Conservation (phyloP, 2,113 vertebrate genomes). For the Hemichromis elongatus region DNA sequence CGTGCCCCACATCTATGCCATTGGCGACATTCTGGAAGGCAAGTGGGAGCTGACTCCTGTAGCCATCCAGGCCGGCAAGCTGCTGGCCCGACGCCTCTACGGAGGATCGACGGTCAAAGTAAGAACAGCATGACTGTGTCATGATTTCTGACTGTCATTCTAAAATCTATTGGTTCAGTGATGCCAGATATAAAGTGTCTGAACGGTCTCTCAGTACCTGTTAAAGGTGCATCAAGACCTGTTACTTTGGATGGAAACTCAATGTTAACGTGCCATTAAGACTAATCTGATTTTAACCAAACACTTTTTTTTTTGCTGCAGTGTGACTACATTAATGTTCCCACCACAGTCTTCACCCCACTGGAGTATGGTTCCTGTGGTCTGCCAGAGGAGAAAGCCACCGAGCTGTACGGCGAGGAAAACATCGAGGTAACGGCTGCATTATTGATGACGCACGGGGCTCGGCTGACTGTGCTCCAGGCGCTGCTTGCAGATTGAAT, state of each 20-base stretch:
- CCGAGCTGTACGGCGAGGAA: conserved; percentile 76
- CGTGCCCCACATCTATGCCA: conserved; percentile 85
- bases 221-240: background rate
- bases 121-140: background rate
- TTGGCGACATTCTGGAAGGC: conserved; percentile 91
- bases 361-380: conserved; percentile 94
- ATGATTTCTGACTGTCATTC: background rate
- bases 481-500: background rate
- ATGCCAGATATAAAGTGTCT: background rate
- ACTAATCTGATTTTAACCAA: background rate
- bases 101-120: conserved; percentile 77
- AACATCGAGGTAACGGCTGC: conserved; percentile 80
- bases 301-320: conserved; percentile 63
- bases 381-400: conserved; percentile 84
- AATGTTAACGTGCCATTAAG: background rate
- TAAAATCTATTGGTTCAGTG: background rate
- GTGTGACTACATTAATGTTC: conserved; percentile 93
- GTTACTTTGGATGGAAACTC: accelerated
- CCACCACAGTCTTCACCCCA: conserved; percentile 94
- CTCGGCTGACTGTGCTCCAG: background rate
- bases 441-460: background rate
- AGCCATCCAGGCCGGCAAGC: conserved; percentile 89
- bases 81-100: conserved; percentile 89
- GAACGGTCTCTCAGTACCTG: accelerated
- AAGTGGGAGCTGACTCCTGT: conserved; percentile 93